Evolutionary conservation across 2,888 invertebrate species (phyloP), one percentile per base, ranked within the genome.

Genomic region (Scaptomyza tumidula): DNA sequence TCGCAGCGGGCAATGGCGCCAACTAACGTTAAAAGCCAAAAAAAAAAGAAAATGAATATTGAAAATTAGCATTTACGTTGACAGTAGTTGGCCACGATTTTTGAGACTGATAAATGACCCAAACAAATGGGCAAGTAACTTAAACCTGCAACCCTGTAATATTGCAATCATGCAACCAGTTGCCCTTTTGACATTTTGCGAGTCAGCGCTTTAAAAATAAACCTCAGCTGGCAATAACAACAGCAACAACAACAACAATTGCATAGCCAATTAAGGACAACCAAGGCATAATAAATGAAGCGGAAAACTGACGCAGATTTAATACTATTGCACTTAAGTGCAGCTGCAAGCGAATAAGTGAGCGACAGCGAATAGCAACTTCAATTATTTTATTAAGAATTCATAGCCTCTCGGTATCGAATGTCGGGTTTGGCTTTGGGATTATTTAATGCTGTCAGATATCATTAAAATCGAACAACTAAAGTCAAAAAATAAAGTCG

Each of bases 1-100:
- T 75, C 67, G 31, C 54, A 49, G 31, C 55, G 48, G 58, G 44
- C 53, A 48, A 50, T 54, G 72, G 56, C 62, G 49, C 44, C 16
- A 13, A 6, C 39, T 58, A 53, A 63, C 53, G 59, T 62, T 24
- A 31, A 62, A 27, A 4, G 0, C 24, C 24, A 39, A 13, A 11
- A 10, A 49, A 27, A 45, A 13, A 9, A 37, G n/a, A 37, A 39
- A 11, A 14, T 9, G 10, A 70, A 29, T 33, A 44, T 24, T 14
- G 2, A 41, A 45, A 73, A 62, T 62, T 59, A 62, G 37, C 66
- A 67, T 41, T 43, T 45, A 33, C 41, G 31, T 43, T 60, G 56
- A 66, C 59, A 59, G 54, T 52, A 55, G 54, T 50, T 50, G 48
- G 39, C 39, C 57, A 64, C 16, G 9, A 11, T 27, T 37, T n/a